Evolutionary conservation across 2,113 vertebrate genomes (phyloP).

Genomic region (Prionailurus viverrinus): DNA sequence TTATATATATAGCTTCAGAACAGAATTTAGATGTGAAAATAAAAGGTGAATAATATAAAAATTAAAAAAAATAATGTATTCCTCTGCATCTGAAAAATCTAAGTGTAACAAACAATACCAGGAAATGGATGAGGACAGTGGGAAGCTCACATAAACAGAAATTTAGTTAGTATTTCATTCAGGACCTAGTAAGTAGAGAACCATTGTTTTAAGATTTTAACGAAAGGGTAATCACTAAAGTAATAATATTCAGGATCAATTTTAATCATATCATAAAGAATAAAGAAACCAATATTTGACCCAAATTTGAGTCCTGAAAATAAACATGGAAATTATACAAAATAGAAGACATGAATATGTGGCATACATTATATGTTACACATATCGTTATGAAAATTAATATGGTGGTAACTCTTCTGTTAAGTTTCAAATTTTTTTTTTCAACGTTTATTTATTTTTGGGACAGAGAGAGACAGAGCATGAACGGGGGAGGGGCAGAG

Average conservation of each 20-base stretch:
- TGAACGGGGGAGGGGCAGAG: no score
- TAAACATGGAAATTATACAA: background rate
- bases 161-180: background rate
- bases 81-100: background rate
- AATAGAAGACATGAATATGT: background rate
- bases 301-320: conserved; percentile 5
- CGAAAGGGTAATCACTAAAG: background rate
- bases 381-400: background rate
- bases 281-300: background rate
- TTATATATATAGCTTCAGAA: background rate
- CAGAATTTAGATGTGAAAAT: background rate
- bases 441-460: no score
- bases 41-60: background rate
- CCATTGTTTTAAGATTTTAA: background rate
- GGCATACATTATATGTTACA: background rate
- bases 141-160: background rate
- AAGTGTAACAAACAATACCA: background rate
- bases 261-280: conserved; percentile 1
- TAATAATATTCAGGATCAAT: background rate
- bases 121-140: background rate
- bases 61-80: background rate
- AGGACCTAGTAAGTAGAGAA: background rate
- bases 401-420: background rate
- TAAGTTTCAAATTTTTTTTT: background rate
- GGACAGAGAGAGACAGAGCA: no score